Conservation (phyloP, 2,888 invertebrate species). For the Hemicrepidius hirtus region DNA sequence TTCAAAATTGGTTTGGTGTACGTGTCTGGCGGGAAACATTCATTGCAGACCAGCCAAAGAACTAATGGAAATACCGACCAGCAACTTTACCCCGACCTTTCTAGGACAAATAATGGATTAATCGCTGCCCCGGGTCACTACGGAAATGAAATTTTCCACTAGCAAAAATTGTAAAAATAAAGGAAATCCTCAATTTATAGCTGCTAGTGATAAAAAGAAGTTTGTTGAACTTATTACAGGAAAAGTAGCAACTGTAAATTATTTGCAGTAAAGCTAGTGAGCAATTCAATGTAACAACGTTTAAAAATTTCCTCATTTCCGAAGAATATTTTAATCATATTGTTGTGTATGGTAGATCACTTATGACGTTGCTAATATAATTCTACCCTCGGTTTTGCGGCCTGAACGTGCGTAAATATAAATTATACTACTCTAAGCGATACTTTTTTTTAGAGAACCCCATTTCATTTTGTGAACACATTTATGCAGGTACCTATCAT, state of each 20-base stretch:
- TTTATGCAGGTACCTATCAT: constrained; percentile 1
- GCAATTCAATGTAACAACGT: background rate
- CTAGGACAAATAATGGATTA: constrained; percentile 20
- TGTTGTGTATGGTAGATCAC: constrained; percentile 14
- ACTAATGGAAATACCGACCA: constrained; percentile 26
- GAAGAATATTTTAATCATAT: background rate
- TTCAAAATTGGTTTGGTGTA: constrained; percentile 36
- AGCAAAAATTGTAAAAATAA: constrained; percentile 13
- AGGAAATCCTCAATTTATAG: constrained; percentile 3
- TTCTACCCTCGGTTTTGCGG: constrained; percentile 13
- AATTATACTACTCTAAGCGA: background rate
- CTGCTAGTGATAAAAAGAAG: background rate
- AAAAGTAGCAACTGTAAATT: background rate
- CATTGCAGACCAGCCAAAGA: constrained; percentile 16
- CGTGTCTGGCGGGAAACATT: constrained; percentile 34
- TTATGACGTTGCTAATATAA: constrained; percentile 19
- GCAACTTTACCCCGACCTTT: constrained; percentile 21
- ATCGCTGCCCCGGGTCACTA: constrained; percentile 11
- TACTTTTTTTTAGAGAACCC: constrained; percentile 10
- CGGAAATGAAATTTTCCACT: constrained; percentile 29
- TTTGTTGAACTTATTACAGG: background rate
- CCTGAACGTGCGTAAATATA: constrained; percentile 16
- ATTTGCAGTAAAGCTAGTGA: background rate
- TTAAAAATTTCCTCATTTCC: constrained; percentile 4
- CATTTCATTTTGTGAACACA: background rate